These are phyloP conservation scores for Shargacucullia verbasci DNA, from an alignment of 2,888 invertebrate species.

Conservation along the genomic window DNA sequence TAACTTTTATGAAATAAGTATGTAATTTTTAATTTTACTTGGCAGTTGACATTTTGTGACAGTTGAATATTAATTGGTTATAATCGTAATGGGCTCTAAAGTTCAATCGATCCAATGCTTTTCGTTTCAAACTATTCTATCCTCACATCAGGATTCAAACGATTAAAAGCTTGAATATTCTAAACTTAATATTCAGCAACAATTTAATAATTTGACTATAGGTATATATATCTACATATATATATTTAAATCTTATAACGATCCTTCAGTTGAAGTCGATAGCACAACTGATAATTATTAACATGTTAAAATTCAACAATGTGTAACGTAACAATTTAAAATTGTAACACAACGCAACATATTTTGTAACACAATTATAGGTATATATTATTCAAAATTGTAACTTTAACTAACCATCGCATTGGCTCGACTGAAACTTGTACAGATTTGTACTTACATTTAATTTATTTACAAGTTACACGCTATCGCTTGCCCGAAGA, in stretches of 20 bases:
- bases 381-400: constrained; percentile 31
- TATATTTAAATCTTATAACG: constrained; percentile 38
- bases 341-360: constrained; percentile 24
- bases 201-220: constrained; percentile 46
- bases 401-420: constrained; percentile 28
- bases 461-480: constrained; percentile 56
- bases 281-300: constrained; percentile 40
- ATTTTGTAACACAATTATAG: constrained; percentile 29
- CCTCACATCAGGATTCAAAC: constrained; percentile 32
- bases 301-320: constrained; percentile 45
- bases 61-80: constrained; percentile 34
- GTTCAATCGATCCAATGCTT: constrained; percentile 61
- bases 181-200: constrained; percentile 38
- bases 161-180: constrained; percentile 37
- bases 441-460: constrained; percentile 55
- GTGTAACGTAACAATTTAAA: constrained; percentile 27
- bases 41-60: too few species aligned
- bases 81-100: constrained; percentile 51
- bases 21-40: not conserved
- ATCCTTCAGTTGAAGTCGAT: constrained; percentile 24
- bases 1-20: constrained; percentile 53
- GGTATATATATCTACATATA: constrained; percentile 10
- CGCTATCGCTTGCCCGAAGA: constrained; percentile 59
- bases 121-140: constrained; percentile 17
- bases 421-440: constrained; percentile 60